phyloP scores from a whole-genome alignment of 2,888 invertebrate genomes.

The Eugnorisma glareosa region DNA sequence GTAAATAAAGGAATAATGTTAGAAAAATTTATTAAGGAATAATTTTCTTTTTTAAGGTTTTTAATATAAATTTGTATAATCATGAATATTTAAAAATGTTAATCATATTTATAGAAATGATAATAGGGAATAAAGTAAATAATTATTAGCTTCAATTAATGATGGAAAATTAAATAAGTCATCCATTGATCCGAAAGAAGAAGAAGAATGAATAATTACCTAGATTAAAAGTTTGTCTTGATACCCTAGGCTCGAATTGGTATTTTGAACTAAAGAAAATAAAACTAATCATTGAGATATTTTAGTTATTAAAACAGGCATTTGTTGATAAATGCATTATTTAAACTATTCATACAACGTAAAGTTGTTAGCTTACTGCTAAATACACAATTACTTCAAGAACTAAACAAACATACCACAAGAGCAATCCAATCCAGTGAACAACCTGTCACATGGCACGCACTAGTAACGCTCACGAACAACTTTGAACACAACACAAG shows the following conservation, averaged over 20 bases:
- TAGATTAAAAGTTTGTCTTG: background rate
- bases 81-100: no score
- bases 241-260: background rate
- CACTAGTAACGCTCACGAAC: conserved; percentile 8
- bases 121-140: no score
- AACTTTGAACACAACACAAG: conserved; percentile 29
- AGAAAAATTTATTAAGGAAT: no score
- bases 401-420: conserved; percentile 36
- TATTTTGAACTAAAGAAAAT: background rate
- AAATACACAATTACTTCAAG: background rate
- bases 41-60: no score
- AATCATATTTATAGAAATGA: no score
- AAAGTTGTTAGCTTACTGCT: background rate
- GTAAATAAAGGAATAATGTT: no score
- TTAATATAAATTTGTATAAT: no score
- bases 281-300: background rate
- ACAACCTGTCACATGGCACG: conserved; percentile 16
- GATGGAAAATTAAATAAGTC: background rate
- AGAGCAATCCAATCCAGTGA: conserved; percentile 31
- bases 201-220: background rate
- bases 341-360: background rate
- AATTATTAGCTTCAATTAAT: background rate
- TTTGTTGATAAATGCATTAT: background rate
- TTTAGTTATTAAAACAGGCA: no score
- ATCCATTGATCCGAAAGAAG: background rate